Percentiles rank a stretch among this genome's conserved stretches.
These are phyloP conservation scores for Echinarachnius parma DNA, from an alignment of 53 echinoderm and acorn worm genomes.

Conservation along the genomic window DNA sequence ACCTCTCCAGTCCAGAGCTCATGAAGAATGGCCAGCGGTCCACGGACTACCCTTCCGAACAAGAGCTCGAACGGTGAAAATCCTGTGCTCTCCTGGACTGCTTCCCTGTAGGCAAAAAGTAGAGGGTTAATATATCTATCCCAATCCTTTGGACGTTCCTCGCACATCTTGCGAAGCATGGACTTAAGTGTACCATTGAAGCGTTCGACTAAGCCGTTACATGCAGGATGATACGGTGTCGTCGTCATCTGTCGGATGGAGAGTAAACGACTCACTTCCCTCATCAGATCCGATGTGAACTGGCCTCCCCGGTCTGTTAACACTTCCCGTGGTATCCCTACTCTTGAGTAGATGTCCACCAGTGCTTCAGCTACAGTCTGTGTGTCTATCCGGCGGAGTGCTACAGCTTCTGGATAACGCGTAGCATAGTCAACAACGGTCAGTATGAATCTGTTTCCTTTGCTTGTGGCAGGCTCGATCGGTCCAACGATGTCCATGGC, in stretches of 20 bases:
- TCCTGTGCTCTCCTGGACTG: slow-evolving; percentile 27
- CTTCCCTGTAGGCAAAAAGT: slow-evolving; percentile 35
- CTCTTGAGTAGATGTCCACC: slow-evolving; percentile 7
- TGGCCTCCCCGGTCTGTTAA: slow-evolving; percentile 42
- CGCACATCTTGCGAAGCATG: slow-evolving; percentile 30
- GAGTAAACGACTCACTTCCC: slow-evolving; percentile 32
- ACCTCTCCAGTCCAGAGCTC: slow-evolving; percentile 37
- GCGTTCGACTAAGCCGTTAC: slow-evolving; percentile 6
- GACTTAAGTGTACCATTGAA: slow-evolving; percentile 21
- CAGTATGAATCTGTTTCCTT: slow-evolving; percentile 6
- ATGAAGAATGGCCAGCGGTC: slow-evolving; percentile 30
- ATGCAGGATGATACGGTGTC: slow-evolving; percentile 33
- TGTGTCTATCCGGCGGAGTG: too few species aligned
- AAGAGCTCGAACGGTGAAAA: slow-evolving; percentile 41
- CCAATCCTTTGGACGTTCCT: slow-evolving; percentile 31
- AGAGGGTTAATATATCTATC: slow-evolving; percentile 30
- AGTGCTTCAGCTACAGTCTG: neutral
- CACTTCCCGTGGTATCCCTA: slow-evolving; percentile 22
- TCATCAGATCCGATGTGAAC: slow-evolving; percentile 49
- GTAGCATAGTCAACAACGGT: slow-evolving; percentile 28
- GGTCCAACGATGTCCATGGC: slow-evolving; percentile 21
- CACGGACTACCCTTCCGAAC: slow-evolving; percentile 28
- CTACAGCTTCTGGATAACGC: slow-evolving; percentile 19
- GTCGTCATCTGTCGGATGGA: slow-evolving; percentile 43
- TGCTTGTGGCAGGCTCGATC: slow-evolving; percentile 25